Evolutionary conservation across 2,113 vertebrate genomes (phyloP), one percentile per base, ranked within the genome.

Genomic region (Lepus americanus): DNA sequence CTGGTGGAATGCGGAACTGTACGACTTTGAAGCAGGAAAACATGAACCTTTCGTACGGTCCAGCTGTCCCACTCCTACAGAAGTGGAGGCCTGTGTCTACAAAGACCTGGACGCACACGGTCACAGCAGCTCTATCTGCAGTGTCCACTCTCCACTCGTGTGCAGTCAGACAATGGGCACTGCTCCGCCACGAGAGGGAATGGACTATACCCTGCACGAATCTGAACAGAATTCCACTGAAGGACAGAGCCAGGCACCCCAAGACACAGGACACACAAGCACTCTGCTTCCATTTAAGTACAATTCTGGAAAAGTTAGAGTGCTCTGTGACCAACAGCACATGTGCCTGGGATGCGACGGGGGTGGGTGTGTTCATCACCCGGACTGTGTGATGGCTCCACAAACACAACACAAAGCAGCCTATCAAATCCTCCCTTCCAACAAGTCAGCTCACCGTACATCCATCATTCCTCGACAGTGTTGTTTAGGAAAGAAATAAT

Each of bases 1-100:
- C 25, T 1, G 49, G 16, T 9, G 79, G 1, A 33, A 14, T 2
- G 13, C 25, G 0, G 3, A 36, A 11, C 3, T n/a, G 29, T 27
- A 5, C 36, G 8, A 27, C 19, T 70, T 20, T 51, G 64, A 55
- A n/a, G 19, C 11, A 92, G 20, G 7, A 1, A 16, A 11, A 33
- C 27, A 14, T 3, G 8, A 11, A 36, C 61, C 23, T 0, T 1
- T 23, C 23, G 8, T 22, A 16, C 20, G 3, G 29, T 14, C 64
- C 77, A 63, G 70, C 69, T 44, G 1, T 6, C 11, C 29, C 3
- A 36, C 29, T 39, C 25, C 12, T 1, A 22, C 31, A 74, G 70
- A 53, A 63, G 5, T 14, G 4, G 25, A 31, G 77, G 23, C 51
- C 16, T 22, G 1, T 10, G 88, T 64, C 61, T 2, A 1, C 6